Base-by-base conservation (phyloP, 2,888 invertebrate genomes). In the Agrotis exclamationis region DNA sequence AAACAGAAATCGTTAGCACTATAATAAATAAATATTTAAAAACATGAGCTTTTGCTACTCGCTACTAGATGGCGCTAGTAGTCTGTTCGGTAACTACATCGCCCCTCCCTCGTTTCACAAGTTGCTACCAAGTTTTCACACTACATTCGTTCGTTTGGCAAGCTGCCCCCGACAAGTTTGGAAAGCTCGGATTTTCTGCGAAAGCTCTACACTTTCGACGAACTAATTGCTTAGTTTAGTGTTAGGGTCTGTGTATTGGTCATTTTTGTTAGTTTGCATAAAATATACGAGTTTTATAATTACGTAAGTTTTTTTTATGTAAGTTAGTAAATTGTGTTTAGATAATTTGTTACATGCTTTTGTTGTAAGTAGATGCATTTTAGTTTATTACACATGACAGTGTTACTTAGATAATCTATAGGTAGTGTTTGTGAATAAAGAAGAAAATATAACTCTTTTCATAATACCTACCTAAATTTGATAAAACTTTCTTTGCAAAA, bases 61-160 rank as follows among this genome's bases (percentile, higher is more conserved):
- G 70, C 54, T 87, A 77, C 82, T 70, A 95, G 96, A 93, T 95
- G 95, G 93, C 94, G 87, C 58, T 86, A 89, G 79, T 53, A 63
- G 89, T 87, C 24, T 16, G 16, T 67, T 68, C 33, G 50, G 56
- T 59, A 47, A 51, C 59, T 53, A 68, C 58, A 54, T 50, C 22
- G 33, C 77, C 80, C 73, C 72, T 68, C 64, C 81, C 70, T 76
- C 76, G 71, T 82, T 87, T 87, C 75, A 81, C 86, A 86, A 86
- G 86, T 86, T 86, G 84, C 85, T 89, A 87, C 84, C 74, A 87
- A 88, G 86, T 90, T 89, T 88, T 84, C 87, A 86, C 83, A 86
- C 86, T 86, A 88, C 87, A 86, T n/a, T n/a, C n/a, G n/a, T 90
- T 88, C 82, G 87, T 85, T 87, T 91, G 91, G 91, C 90, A 91